Base-by-base conservation (phyloP, 2,113 vertebrate species). In the Seriola rivoliana region DNA sequence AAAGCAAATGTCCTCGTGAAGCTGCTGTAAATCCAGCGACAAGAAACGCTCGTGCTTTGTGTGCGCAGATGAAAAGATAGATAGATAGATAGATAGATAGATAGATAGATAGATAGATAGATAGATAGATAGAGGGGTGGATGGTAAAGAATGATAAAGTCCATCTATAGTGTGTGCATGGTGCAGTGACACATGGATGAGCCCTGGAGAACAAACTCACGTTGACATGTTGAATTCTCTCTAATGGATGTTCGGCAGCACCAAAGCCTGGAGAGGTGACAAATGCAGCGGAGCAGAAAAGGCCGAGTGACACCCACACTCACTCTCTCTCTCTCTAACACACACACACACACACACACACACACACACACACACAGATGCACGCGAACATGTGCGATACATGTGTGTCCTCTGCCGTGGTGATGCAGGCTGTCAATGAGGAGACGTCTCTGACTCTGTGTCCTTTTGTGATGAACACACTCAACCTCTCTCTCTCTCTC, bases 251-350 rank as follows among this genome's bases (percentile, higher is more conserved):
- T 70, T 73, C 21, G 13, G 60, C 23, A 38, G 67, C 25, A 32
- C 5, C 7, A 29, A 57, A 19, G 55, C 9, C 36, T 21, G 29
- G 23, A 40, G 74, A 77, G 66, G 77, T 80, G 62, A 66, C 58
- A 59, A 38, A 54, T 5, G 64, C 68, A 63, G 66, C 59, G 8
- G 71, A 80, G 66, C 63, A 59, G 68, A 1, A 73, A 29, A 32
- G 19, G 2, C 19, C 8, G 12, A 52, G 25, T 11, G 34, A 76
- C 62, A 68, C 48, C 48, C 52, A 71, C 46, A 75, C 10, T 42
- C 19, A 50, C 3, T 17, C 48, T 19, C 48, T 50, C 48, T 50
- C 48, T 48, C 46, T 48, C 46, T 17, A 3, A 16, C 42, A 52
- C 55, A 34, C 62, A 38, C 10, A 23, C 14, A 40, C 25, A 46